These are phyloP conservation scores for Mizuhopecten yessoensis DNA, from an alignment of 1,140 invertebrate species.

Conservation along the genomic window DNA sequence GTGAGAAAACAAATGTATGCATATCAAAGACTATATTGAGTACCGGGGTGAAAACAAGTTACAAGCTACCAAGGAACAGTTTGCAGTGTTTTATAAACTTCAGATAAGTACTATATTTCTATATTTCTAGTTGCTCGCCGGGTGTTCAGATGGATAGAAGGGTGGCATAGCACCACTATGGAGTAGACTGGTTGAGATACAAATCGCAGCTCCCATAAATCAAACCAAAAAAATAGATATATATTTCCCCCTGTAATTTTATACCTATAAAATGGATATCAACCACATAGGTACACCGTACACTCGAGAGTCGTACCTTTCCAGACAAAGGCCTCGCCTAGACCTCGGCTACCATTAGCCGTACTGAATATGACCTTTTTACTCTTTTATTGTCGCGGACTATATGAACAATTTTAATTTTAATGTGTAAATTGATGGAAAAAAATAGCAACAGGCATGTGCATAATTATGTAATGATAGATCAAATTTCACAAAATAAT, in stretches of 20 bases:
- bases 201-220: background rate
- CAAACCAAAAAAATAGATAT: constrained; percentile 27
- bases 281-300: background rate
- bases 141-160: background rate
- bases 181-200: background rate
- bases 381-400: background rate
- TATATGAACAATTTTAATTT: constrained; percentile 14
- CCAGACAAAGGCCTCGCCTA: background rate
- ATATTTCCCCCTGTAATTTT: background rate
- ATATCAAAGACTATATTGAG: too few relatives aligned
- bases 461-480: background rate
- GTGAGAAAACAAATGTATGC: too few relatives aligned
- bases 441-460: background rate
- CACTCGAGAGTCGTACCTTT: background rate
- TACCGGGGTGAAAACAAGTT: too few relatives aligned
- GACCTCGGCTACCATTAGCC: background rate
- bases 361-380: background rate
- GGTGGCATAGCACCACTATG: background rate
- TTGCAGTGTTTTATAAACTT: too few relatives aligned
- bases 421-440: background rate
- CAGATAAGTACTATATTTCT: too few relatives aligned
- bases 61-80: too few relatives aligned
- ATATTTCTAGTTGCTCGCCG: background rate
- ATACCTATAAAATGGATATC: constrained; percentile 1
- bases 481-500: background rate